Evolutionary conservation across 2,888 invertebrate genomes (phyloP).

Genomic region (Lathronympha strigana): DNA sequence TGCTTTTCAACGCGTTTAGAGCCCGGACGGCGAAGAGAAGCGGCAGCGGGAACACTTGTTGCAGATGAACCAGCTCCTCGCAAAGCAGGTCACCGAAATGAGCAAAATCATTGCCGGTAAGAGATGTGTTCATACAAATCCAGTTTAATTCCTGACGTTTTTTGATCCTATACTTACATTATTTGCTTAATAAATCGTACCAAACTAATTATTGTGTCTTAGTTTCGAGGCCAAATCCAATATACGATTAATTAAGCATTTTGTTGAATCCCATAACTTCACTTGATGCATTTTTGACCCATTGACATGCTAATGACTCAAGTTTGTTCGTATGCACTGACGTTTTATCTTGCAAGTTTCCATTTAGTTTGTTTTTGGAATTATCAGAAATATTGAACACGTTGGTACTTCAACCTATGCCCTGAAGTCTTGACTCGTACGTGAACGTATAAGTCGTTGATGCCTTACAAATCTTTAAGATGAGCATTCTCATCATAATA

Average conservation of each 20-base stretch:
- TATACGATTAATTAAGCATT: conserved; percentile 32
- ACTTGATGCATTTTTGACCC: conserved; percentile 43
- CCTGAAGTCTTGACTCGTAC: too few species aligned
- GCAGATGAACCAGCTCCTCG: conserved; percentile 95
- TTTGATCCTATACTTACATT: not conserved
- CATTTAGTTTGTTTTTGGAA: conserved; percentile 22
- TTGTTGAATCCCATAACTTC: conserved; percentile 42
- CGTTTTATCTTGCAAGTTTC: conserved; percentile 30
- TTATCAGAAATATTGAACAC: conserved; percentile 21
- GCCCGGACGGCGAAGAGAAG: conserved; percentile 92
- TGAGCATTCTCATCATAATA: not conserved
- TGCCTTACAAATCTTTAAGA: not conserved
- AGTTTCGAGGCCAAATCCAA: not conserved
- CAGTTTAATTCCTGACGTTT: conserved; percentile 21
- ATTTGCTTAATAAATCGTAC: conserved; percentile 31
- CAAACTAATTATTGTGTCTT: not conserved
- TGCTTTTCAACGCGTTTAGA: conserved; percentile 79
- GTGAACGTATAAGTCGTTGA: too few species aligned
- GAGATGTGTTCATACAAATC: conserved; percentile 54
- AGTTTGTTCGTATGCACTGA: conserved; percentile 33
- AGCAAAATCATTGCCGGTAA: conserved; percentile 98
- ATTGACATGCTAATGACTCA: conserved; percentile 34
- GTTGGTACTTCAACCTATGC: too few species aligned
- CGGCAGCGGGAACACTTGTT: conserved; percentile 94
- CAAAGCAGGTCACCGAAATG: conserved; percentile 97